These are phyloP conservation scores for Azorinus chamasolen DNA, from an alignment of 2,888 invertebrate genomes.

Conservation along the genomic window DNA sequence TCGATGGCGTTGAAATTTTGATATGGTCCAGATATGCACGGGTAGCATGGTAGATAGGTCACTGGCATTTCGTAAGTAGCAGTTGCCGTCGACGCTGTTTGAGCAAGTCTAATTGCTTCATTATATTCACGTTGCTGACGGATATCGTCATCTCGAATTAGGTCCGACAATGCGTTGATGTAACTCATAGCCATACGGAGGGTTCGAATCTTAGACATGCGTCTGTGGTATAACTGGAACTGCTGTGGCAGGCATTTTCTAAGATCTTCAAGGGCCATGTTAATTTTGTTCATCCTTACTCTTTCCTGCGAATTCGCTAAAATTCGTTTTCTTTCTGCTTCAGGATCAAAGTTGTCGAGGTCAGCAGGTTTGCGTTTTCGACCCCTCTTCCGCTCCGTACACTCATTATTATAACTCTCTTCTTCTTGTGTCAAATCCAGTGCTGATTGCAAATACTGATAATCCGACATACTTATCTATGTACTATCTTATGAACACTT, in stretches of 20 bases:
- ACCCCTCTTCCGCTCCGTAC: not conserved
- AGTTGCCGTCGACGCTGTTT: conserved; percentile 9
- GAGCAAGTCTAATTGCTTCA: conserved; percentile 31
- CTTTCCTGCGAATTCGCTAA: conserved; percentile 73
- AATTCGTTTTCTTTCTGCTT: conserved; percentile 63
- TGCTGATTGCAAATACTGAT: no score
- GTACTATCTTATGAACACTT: no score
- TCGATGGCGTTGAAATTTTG: not conserved
- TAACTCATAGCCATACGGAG: conserved; percentile 73
- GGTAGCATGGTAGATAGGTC: conserved; percentile 23
- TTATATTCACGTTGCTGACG: conserved; percentile 40
- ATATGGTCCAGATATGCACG: conserved; percentile 43
- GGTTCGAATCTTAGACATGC: conserved; percentile 76
- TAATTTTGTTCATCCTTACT: conserved; percentile 71
- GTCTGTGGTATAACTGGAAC: conserved; percentile 63
- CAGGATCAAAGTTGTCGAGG: conserved; percentile 40
- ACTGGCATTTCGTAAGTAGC: not conserved
- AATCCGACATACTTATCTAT: no score
- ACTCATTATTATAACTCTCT: no score
- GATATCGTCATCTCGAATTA: conserved; percentile 64
- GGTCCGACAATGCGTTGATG: conserved; percentile 66
- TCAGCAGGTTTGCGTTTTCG: conserved; percentile 32
- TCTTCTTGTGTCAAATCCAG: no score
- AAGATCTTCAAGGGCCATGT: conserved; percentile 68
- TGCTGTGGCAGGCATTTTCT: conserved; percentile 67